Evolutionary conservation across 1,140 invertebrate genomes (phyloP), one percentile per base, ranked within the genome.

Genomic region (Hyphantria cunea): DNA sequence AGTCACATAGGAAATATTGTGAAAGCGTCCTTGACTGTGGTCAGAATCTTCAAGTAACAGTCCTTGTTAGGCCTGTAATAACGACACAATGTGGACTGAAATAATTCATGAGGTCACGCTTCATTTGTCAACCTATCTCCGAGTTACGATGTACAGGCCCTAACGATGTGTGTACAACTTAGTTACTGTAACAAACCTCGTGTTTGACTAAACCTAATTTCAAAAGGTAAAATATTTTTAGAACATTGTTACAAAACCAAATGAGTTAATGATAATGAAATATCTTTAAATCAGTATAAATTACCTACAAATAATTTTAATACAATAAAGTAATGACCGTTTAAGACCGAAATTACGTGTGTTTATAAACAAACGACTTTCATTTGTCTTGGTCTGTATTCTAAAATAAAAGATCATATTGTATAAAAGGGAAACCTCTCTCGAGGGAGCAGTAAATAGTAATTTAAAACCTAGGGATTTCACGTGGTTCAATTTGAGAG

Each of bases 51-150:
- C 52, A 54, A 15, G 41, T 41, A 42, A 39, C n/a, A 54, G 41
- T 54, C 11, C 15, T 39, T 53, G 37, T n/a, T 44, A n/a, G 10
- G 41, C 52, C 5, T 13, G 39, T 54, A 54, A 54, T 54, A 42
- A 54, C 25, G 52, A 42, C 39, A 25, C 52, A 54, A 41, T 25
- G 39, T 34, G 37, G 52, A 44, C 52, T 34, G 17, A 54, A 54
- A 54, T 54, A 54, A 54, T 54, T 54, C 52, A 54, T 54, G 52
- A 54, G 42, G 8, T 37, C 39, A 32, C 15, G 31, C 31, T 55
- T 44, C 45, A 55, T 55, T 55, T 45, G 53, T 55, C 53, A 15
- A 33, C 32, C 8, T 45, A 47, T 17, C 32, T 42, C 25, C 15
- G 14, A 10, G 42, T 17, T 55, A 32, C 31, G 31, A 12, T 11